Evolutionary conservation across 35 echinoderm and acorn worm species (phyloP).

Genomic region (Lytechinus pictus): DNA sequence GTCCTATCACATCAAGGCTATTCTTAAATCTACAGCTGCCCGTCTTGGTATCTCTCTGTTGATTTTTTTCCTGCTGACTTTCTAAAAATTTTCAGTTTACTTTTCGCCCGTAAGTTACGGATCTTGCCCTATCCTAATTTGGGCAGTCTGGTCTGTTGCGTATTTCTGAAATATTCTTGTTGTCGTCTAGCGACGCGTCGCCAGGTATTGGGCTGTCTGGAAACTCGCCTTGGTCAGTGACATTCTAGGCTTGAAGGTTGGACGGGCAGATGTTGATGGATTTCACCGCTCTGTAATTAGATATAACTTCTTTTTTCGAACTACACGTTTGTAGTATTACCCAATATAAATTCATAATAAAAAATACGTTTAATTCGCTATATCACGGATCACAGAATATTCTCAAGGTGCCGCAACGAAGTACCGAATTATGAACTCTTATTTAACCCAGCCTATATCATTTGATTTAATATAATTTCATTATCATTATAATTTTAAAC

Average conservation of each 20-base stretch:
- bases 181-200: neutral
- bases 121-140: neutral
- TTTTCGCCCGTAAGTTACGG: neutral
- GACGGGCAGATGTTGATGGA: neutral
- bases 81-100: neutral
- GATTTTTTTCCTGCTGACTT: neutral
- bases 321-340: too few relatives aligned
- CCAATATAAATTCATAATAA: too few relatives aligned
- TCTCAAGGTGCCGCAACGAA: too few relatives aligned
- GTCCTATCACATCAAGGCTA: neutral
- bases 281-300: neutral
- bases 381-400: too few relatives aligned
- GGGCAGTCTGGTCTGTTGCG: neutral
- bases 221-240: neutral
- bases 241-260: neutral
- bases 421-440: too few relatives aligned
- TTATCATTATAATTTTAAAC: too few relatives aligned
- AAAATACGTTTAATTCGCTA: too few relatives aligned
- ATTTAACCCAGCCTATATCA: too few relatives aligned
- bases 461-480: too few relatives aligned
- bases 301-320: too few relatives aligned
- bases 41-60: neutral
- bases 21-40: neutral
- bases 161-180: neutral
- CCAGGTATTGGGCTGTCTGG: neutral